Evolutionary conservation across 2,888 invertebrate genomes (phyloP), one percentile per base, ranked within the genome.

Genomic region (Metacarcinus magister): DNA sequence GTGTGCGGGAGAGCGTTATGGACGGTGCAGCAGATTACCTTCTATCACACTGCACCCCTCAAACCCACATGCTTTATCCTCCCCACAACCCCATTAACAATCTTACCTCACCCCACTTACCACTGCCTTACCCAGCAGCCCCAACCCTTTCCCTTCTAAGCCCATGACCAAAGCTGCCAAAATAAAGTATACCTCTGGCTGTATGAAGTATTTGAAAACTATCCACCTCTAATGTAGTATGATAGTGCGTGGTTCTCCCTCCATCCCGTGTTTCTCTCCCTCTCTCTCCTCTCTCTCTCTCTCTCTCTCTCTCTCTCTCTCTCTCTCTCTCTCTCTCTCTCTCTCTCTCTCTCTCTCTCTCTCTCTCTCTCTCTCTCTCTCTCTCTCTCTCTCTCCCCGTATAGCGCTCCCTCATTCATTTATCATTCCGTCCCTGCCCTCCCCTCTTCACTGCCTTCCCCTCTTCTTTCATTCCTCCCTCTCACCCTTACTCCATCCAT

Each of bases 291-390:
- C 32, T 44, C n/a, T 44, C 28, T 28, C n/a, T 28, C 46, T 44
- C n/a, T 7, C 67, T 39, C 19, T 75, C 43, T 43, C 23, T n/a
- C 43, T 23, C 28, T 44, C 48, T 28, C n/a, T 23, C 39, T 5
- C 28, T 75, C 75, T 10, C 10, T 28, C 75, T 28, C 28, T 28
- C 32, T 13, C n/a, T 43, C 39, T 75, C 44, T n/a, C 82, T 44
- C 23, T 44, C 32, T 46, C 75, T 39, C 75, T 39, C 44, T 67
- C 39, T 94, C 60, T 54, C 93, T 28, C 93, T 93, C 23, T 93
- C 39, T 54, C 60, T 28, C 16, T 93, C 60, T 60, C 46, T 43
- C n/a, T 46, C 67, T 46, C 67, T 60, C 39, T 60, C 93, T 60
- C 60, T 60, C 60, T 60, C 60, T 60, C 60, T 60, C 60, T 60